Evolutionary conservation across 2,888 invertebrate species (phyloP).

Genomic region (Aricia artaxerxes): DNA sequence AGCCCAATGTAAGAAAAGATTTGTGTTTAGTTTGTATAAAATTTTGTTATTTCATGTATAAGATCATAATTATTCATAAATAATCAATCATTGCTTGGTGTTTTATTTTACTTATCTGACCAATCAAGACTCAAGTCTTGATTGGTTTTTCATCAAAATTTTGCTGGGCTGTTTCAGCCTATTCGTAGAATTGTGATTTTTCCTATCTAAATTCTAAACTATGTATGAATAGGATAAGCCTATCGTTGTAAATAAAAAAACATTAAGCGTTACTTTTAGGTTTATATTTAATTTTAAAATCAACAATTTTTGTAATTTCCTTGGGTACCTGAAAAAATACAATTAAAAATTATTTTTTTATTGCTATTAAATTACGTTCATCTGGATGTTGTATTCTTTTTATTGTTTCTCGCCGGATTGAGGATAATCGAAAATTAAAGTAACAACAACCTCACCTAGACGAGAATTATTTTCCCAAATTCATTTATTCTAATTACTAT

Average conservation of each 20-base stretch:
- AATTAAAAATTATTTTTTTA: background rate
- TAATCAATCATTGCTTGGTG: constrained; percentile 22
- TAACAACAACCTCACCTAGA: constrained; percentile 76
- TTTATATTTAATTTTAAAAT: too few relatives aligned
- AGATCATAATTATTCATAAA: constrained; percentile 37
- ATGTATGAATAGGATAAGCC: too few relatives aligned
- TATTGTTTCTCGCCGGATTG: constrained; percentile 74
- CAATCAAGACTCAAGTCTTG: too few relatives aligned
- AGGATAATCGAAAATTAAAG: constrained; percentile 63
- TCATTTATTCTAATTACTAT: constrained; percentile 55
- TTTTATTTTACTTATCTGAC: constrained; percentile 11
- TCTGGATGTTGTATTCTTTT: background rate
- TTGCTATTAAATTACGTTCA: background rate
- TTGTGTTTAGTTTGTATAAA: constrained; percentile 32
- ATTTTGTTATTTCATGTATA: constrained; percentile 41
- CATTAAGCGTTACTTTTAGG: too few relatives aligned
- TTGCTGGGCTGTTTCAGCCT: too few relatives aligned
- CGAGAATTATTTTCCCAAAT: constrained; percentile 67
- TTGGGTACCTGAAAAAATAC: constrained; percentile 25
- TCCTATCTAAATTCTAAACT: too few relatives aligned
- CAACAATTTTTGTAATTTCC: too few relatives aligned
- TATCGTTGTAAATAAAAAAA: too few relatives aligned
- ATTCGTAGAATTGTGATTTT: too few relatives aligned
- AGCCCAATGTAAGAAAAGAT: constrained; percentile 17
- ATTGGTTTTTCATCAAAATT: background rate